Percentiles rank a stretch among this genome's conserved stretches.
Evolutionary conservation across 2,888 invertebrate species (phyloP).

Genomic region (Spodoptera exigua): DNA sequence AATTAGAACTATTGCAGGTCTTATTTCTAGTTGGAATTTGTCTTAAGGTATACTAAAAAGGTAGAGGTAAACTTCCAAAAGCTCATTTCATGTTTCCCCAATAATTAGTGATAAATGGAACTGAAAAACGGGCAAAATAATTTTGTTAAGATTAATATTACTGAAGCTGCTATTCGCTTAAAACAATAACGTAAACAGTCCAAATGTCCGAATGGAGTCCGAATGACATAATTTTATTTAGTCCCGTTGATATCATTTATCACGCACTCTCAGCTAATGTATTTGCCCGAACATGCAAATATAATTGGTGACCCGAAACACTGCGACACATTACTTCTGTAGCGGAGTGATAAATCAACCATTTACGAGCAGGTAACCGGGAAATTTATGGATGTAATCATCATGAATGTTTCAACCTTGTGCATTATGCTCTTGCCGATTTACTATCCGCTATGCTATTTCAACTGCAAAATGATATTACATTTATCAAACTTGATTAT

Average conservation of each 20-base stretch:
- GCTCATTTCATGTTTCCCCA: too few relatives aligned
- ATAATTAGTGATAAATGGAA: too few relatives aligned
- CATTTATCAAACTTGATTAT: slow-evolving; percentile 40
- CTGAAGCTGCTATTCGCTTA: too few relatives aligned
- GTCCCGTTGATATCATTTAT: slow-evolving; percentile 44
- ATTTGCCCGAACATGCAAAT: slow-evolving; percentile 53
- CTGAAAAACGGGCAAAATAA: too few relatives aligned
- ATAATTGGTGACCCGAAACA: slow-evolving; percentile 62
- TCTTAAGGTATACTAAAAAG: too few relatives aligned
- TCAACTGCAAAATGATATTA: slow-evolving; percentile 50
- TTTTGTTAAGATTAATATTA: too few relatives aligned
- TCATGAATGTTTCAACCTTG: slow-evolving; percentile 72
- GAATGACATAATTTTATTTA: slow-evolving; percentile 42
- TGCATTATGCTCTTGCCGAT: slow-evolving; percentile 63
- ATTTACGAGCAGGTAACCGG: slow-evolving; percentile 72
- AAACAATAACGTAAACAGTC: slow-evolving; percentile 10
- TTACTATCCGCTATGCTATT: slow-evolving; percentile 54
- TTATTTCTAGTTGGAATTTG: too few relatives aligned
- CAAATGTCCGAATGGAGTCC: slow-evolving; percentile 23
- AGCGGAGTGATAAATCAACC: slow-evolving; percentile 71
- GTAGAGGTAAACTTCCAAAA: too few relatives aligned
- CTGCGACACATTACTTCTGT: slow-evolving; percentile 66
- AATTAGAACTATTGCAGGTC: too few relatives aligned
- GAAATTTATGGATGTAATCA: slow-evolving; percentile 78
- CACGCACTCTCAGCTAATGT: slow-evolving; percentile 48